These are phyloP conservation scores for Drosophila ironensis DNA, from an alignment of 1,140 invertebrate genomes.

Conservation along the genomic window DNA sequence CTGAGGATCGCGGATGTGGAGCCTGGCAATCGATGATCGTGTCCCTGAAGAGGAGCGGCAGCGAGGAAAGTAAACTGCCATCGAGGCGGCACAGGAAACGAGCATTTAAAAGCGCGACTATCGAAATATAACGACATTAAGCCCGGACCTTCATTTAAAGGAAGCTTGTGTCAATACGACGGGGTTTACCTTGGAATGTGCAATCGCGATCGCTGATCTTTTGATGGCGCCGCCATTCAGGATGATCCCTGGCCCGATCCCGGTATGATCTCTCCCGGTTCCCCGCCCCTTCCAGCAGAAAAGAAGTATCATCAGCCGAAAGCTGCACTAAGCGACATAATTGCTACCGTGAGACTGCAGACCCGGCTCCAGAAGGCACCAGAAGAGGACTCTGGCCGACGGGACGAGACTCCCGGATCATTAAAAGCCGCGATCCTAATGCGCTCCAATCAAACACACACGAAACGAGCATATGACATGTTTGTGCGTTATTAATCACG, in stretches of 20 bases:
- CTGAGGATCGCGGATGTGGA: slow-evolving; percentile 24
- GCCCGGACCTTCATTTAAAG: slow-evolving; percentile 45
- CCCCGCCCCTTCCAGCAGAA: neutral
- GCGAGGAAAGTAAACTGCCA: neutral
- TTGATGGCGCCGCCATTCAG: slow-evolving; percentile 68
- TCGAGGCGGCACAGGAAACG: slow-evolving; percentile 68
- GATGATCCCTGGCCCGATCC: slow-evolving; percentile 7
- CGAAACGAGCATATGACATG: slow-evolving; percentile 82
- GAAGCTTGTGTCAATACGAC: slow-evolving; percentile 76
- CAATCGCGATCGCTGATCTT: slow-evolving; percentile 52
- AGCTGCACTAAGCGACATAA: slow-evolving; percentile 75
- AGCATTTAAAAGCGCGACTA: slow-evolving; percentile 76
- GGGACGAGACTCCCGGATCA: slow-evolving; percentile 56
- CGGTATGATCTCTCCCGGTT: neutral
- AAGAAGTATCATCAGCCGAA: slow-evolving; percentile 44
- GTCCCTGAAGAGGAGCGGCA: slow-evolving; percentile 56
- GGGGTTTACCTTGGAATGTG: slow-evolving; percentile 64
- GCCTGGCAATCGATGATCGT: slow-evolving; percentile 56
- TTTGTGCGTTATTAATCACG: slow-evolving; percentile 80
- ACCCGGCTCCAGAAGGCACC: neutral
- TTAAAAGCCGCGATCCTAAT: slow-evolving; percentile 68
- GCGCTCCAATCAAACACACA: slow-evolving; percentile 80
- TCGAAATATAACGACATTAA: slow-evolving; percentile 77
- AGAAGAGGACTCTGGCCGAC: neutral
- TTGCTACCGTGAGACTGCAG: slow-evolving; percentile 72